Evolutionary conservation across 1,140 invertebrate species (phyloP), one percentile per base, ranked within the genome.

Genomic region (Zelostemma sp.): DNA sequence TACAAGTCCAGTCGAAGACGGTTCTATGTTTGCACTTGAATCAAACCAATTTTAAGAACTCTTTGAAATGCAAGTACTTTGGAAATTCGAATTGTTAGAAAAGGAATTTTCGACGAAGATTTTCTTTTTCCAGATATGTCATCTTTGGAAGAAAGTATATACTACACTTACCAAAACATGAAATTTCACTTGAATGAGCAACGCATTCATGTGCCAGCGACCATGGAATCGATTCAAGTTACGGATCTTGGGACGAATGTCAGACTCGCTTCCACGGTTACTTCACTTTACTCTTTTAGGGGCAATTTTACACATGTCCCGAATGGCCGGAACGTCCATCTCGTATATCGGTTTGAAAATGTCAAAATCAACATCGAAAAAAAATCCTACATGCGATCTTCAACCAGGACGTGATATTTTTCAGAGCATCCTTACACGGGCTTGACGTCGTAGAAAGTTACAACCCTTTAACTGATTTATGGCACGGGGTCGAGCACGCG

Each of bases 1-100:
- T 87, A 11, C 85, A 87, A 70, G 80, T 89, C 74, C 88, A 90
- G 75, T 85, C 86, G 43, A 89, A 88, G 71, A 86, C 88, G 15
- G 85, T 90, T 21, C 75, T 88, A 2, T 88, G 87, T n/a, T 82
- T 88, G 58, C 86, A 89, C 66, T 78, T 88, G 19, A 89, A 89
- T 69, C 81, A 86, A 62, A 85, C 87, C 21, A 87, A 84, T 61
- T 87, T 89, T 56, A 68, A 82, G 12, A 83, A 86, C 54, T 79
- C 84, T 40, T 72, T 80, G 28, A 72, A 82, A 59, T 82, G 86
- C 86, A 72, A 79, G 76, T 71, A 54, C 28, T 6, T 31, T 11
- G 43, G 11, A n/a, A 41, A 48, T 0, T 31, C 45, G n/a, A n/a
- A 6, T 58, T 9, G 15, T 1, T 15, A 54, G 18, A 16, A 35